A percentile compares a stretch with the other conserved stretches of the same genome.
phyloP scores from a whole-genome alignment of 2,888 invertebrate species.

The Trachelus iudaicus region DNA sequence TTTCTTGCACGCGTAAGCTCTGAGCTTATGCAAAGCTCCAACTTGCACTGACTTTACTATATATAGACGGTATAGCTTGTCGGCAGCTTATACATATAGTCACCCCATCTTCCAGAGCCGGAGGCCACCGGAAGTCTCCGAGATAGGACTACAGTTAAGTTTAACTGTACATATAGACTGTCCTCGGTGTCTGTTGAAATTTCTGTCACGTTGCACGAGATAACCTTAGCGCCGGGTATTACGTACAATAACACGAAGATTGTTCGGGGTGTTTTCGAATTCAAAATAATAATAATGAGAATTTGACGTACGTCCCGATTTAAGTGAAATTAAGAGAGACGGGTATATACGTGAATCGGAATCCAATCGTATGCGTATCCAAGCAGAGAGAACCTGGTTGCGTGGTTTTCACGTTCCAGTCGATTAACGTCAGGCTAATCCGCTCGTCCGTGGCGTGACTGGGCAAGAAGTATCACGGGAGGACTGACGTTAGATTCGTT shows the following conservation, averaged over 20 bases:
- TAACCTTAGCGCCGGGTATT: background rate
- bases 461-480: background rate
- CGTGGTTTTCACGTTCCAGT: background rate
- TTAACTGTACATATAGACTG: background rate
- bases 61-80: background rate
- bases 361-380: background rate
- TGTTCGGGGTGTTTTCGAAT: background rate
- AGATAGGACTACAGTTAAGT: background rate
- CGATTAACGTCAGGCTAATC: background rate
- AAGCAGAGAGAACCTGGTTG: background rate
- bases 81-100: background rate
- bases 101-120: background rate
- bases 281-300: too few species aligned
- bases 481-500: background rate
- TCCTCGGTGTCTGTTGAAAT: background rate
- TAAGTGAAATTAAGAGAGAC: background rate
- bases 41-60: slow-evolving; percentile 21
- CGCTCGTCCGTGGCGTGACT: background rate
- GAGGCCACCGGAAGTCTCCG: background rate
- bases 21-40: slow-evolving; percentile 37
- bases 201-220: background rate
- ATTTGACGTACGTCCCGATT: background rate
- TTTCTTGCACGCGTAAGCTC: slow-evolving; percentile 36
- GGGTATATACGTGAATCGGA: background rate
- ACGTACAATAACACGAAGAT: background rate